Base-by-base conservation (phyloP, 30 jellyfish, hydroid and myxozoan genomes). In the Turritopsis rubra region DNA sequence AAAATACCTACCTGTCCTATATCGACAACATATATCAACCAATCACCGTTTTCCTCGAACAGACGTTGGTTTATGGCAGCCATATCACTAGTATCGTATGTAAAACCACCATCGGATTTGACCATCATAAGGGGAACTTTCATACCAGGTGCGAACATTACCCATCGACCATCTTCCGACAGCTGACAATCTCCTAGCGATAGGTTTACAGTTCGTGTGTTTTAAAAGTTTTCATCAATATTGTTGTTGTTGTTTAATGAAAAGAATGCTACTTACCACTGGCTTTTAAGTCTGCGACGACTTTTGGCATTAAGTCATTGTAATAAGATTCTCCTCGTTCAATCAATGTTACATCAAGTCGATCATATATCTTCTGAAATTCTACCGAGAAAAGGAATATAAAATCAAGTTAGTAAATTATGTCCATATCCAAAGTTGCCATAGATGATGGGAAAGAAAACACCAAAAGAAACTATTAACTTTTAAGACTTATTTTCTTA, bases 81-180 rank as follows among this genome's bases (percentile, higher is more conserved):
- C 52, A 94, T 28, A 83, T 95, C 99, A 60, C 99, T 91, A n/a
- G 99, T 95, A 53, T 95, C 99, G 73, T 95, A 95, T 1, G 99
- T 95, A 75, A 68, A 95, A 21, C 99, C 99, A 31, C 99, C 99
- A 84, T 95, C 99, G 21, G 99, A 95, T 79, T 95, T 95, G 71
- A 95, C 98, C 21, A 95, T 60, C 1, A 95, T 89, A 82, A 95
- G 71, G 3, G 99, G 99, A 7, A 95, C 96, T 80, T 90, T 95
- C 53, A 92, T 79, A 68, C 92, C 96, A 5, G 91, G 94, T 21
- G 95, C 96, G 79, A 88, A 91, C 24, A 91, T 91, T 28, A 95
- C 88, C 86, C 91, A 85, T 27, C 99, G 75, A 16, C 96, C 97
- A 26, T 90, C 98, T 18, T 95, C 99, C 1, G 88, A 29, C 66